phyloP scores from a whole-genome alignment of 2,113 vertebrate species.

The Trogon surrucura region DNA sequence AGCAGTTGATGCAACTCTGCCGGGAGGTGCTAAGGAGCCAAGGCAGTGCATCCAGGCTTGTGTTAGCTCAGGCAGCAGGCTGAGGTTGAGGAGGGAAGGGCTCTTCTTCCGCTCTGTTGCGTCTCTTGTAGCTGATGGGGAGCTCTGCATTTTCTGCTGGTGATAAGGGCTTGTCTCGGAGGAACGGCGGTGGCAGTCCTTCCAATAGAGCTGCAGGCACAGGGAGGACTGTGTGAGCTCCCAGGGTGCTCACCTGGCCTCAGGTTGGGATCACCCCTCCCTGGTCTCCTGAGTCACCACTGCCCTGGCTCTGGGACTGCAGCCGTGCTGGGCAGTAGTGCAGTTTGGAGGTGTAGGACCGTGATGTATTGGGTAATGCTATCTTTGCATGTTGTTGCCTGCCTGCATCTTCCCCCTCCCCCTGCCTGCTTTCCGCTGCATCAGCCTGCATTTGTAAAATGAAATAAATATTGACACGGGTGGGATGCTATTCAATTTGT shows the following conservation, averaged over 20 bases:
- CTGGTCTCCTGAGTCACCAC: background rate
- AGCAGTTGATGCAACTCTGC: background rate
- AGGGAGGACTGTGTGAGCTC: background rate
- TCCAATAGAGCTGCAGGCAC: accelerated
- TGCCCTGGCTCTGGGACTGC: background rate
- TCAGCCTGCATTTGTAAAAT: conserved; percentile 71
- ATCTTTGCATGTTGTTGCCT: background rate
- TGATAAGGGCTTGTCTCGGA: background rate
- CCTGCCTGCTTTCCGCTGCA: conserved; percentile 43
- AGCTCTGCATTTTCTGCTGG: accelerated
- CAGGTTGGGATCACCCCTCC: background rate
- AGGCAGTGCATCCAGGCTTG: background rate
- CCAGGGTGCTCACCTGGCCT: background rate
- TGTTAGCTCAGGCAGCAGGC: background rate
- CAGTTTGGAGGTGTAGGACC: background rate
- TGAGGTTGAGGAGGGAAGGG: background rate
- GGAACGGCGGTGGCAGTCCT: background rate
- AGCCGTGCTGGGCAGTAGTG: accelerated
- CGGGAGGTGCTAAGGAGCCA: background rate
- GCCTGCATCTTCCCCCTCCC: background rate
- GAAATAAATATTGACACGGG: conserved; percentile 86
- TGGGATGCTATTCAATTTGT: conserved; percentile 86
- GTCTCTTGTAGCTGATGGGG: background rate
- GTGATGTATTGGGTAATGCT: background rate
- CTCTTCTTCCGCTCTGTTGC: background rate